Conservation (phyloP, 2,888 invertebrate species). For the Empis livida region DNA sequence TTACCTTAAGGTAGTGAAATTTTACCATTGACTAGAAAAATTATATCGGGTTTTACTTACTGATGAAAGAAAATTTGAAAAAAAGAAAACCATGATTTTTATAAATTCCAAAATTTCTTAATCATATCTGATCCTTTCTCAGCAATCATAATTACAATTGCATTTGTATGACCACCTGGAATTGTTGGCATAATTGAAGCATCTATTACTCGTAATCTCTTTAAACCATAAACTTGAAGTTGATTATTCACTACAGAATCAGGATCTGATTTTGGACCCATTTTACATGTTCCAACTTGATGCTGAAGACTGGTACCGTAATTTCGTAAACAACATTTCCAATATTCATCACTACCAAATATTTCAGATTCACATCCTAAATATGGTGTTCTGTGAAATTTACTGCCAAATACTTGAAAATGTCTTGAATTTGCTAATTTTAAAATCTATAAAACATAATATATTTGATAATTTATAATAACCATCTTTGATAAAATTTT, state of each 20-base stretch:
- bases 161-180: conserved; percentile 44
- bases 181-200: conserved; percentile 47
- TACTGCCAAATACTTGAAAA: conserved; percentile 41
- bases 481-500: not conserved
- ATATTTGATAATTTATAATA: no score
- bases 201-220: conserved; percentile 41
- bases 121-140: conserved; percentile 47
- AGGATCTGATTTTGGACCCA: conserved; percentile 46
- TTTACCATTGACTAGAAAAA: no score
- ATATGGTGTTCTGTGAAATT: conserved; percentile 43
- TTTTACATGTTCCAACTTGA: conserved; percentile 54
- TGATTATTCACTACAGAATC: conserved; percentile 50
- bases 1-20: no score
- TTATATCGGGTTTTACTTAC: no score
- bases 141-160: conserved; percentile 45
- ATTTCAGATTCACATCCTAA: conserved; percentile 50
- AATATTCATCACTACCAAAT: conserved; percentile 56
- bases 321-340: conserved; percentile 58
- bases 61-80: no score
- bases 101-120: conserved; percentile 36
- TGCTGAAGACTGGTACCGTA: conserved; percentile 61
- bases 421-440: conserved; percentile 40
- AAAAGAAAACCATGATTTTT: no score
- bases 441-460: conserved; percentile 38
- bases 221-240: conserved; percentile 42